Evolutionary conservation across 2,113 vertebrate genomes (phyloP).

Genomic region (Neodontobutis hainanensis): DNA sequence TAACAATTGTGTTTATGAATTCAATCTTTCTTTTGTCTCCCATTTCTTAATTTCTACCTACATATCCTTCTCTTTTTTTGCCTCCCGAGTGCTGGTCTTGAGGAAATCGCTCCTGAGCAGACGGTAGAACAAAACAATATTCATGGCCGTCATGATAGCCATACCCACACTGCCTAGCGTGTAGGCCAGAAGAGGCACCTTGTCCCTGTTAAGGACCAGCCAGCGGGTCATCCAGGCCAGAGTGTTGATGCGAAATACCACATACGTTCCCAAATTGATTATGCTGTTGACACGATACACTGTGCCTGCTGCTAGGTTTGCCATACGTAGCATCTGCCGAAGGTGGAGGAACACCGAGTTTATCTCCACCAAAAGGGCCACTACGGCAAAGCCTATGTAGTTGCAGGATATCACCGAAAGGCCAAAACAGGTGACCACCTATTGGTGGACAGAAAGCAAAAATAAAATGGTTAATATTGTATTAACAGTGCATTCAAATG

Average conservation of each 20-base stretch:
- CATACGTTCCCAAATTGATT: constrained; percentile 87
- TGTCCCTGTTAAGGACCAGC: constrained; percentile 85
- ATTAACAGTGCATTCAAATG: not conserved
- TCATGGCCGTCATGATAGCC: constrained; percentile 87
- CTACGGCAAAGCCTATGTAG: constrained; percentile 86
- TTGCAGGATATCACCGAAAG: constrained; percentile 78
- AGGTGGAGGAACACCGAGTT: constrained; percentile 92
- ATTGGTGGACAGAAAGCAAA: constrained; percentile 20
- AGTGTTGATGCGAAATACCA: constrained; percentile 88
- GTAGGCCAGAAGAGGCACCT: constrained; percentile 79
- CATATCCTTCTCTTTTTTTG: constrained; percentile 75
- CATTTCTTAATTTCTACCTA: constrained; percentile 33
- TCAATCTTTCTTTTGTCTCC: not conserved
- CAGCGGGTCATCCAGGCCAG: constrained; percentile 93
- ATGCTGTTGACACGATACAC: constrained; percentile 87
- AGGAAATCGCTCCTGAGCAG: constrained; percentile 87
- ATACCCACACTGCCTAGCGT: constrained; percentile 85
- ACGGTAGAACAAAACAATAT: constrained; percentile 82
- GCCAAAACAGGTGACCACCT: constrained; percentile 91
- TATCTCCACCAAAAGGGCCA: constrained; percentile 91
- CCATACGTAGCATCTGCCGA: constrained; percentile 86
- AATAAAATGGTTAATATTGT: constrained; percentile 7
- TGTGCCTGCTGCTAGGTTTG: constrained; percentile 68
- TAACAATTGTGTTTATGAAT: constrained; percentile 19
- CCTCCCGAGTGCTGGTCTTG: constrained; percentile 66